Base-by-base conservation (phyloP, 1,140 invertebrate genomes). In the Eueides isabella region DNA sequence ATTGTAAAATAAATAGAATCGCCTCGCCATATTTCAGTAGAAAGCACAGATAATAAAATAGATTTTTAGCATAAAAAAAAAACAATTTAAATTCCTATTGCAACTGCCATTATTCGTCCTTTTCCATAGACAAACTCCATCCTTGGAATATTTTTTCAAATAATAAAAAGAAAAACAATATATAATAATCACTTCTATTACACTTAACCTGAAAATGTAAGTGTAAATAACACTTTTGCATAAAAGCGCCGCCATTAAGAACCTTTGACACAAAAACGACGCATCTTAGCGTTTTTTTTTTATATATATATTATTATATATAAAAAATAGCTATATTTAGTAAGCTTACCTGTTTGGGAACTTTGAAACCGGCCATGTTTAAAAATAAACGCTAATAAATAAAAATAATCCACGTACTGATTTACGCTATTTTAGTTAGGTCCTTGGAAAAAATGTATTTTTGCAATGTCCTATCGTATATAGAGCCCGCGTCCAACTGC, bases 341-440 rank as follows among this genome's bases (percentile, higher is more conserved):
- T 76, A 76, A 71, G 74, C 77, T 73, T 77, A 74, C 70, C 71
- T 79, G 72, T 76, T 76, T 76, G 70, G 64, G 69, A 75, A 62
- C 30, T 66, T 66, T 62, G 74, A 76, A 79, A 79, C 77, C 77
- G 77, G 77, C 77, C 77, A 79, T 76, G 72, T 79, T 74, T 75
- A 63, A 63, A 63, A 63, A 38, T 38, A 29, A 63, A 30, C 26
- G 61, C 61, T 63, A 30, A 31, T 61, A 61, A 62, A 63, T 61
- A 62, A 70, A 29, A 69, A 61, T 33, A 61, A 31, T 68, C 38
- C 67, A 70, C 61, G 68, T 41, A 78, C 74, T 78, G 73, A 81
- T 69, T 74, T 75, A 77, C 55, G 80, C 77, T 81, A 80, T 72
- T 80, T 79, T 77, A 78, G 72, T 81, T 79, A 79, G 74, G 70